Base-by-base conservation (phyloP, 2,797 vertebrate genomes). In the Sebastes taczanowskii region DNA sequence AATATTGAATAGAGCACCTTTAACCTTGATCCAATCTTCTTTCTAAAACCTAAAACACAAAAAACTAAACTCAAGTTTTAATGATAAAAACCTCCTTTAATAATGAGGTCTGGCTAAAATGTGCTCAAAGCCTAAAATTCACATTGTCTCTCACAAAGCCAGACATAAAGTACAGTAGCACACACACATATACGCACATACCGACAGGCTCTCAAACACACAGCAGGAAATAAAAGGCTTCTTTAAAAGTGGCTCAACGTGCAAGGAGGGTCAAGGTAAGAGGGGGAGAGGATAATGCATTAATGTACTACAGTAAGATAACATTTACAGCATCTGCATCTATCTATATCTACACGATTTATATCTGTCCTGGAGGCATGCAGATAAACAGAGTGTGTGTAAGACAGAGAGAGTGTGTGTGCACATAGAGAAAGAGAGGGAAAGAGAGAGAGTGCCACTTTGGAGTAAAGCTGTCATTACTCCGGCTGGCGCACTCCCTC, bases 381-480 rank as follows among this genome's bases (percentile, higher is more conserved):
- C 29, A 70, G 27, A 68, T 72, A 82, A 71, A 84, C 7, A 70
- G 27, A n/a, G 67, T 71, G 80, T 81, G 58, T 72, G 67, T 68
- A 13, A n/a, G 42, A 35, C 22, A 58, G 22, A 29, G 4, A 56
- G 22, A 20, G 62, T 13, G 60, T 23, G 55, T 5, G 30, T 22
- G 20, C 29, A 62, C 25, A 62, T 63, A 38, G 20, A 46, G 56
- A 66, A 49, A 62, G 23, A 74, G 25, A 60, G 25, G 27, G 74
- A 25, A 71, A 78, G 81, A 80, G 75, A 89, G 83, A 91, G 88
- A 89, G 89, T 92, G 82, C 83, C 94, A 92, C 89, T 95, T 92
- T 90, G 76, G 91, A 93, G 88, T 88, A 91, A 93, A 93, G 91
- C 94, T 95, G 92, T 95, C 92, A 95, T 95, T 96, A 95, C 90